Conservation (phyloP, 2,797 vertebrate species). For the Streptopelia turtur region DNA sequence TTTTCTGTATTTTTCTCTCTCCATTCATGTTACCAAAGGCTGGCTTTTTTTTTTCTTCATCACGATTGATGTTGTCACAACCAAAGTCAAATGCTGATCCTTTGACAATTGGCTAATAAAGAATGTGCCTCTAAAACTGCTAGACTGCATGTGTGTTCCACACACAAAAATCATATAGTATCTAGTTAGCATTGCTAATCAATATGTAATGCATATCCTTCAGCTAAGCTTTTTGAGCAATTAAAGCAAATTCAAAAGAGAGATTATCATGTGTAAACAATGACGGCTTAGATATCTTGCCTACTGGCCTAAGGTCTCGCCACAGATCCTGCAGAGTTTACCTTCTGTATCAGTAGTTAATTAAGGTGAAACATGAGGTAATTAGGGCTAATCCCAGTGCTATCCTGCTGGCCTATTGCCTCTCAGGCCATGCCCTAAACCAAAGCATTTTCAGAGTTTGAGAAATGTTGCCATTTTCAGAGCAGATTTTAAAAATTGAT, state of each 20-base stretch:
- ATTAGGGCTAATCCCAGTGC: slow-evolving; percentile 81
- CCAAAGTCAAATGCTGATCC: slow-evolving; percentile 40
- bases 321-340: slow-evolving; percentile 78
- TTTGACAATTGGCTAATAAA: background rate
- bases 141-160: background rate
- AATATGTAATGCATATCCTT: slow-evolving; percentile 46
- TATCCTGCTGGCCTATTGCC: slow-evolving; percentile 78
- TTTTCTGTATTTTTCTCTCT: background rate
- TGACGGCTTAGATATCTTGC: slow-evolving; percentile 73
- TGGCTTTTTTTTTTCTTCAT: background rate
- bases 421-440: slow-evolving; percentile 70
- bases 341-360: slow-evolving; percentile 84
- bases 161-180: background rate
- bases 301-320: slow-evolving; percentile 73
- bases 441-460: slow-evolving; percentile 63
- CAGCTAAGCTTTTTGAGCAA: slow-evolving; percentile 77
- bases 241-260: slow-evolving; percentile 78
- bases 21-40: slow-evolving; percentile 9
- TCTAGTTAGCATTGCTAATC: slow-evolving; percentile 66
- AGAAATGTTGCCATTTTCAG: slow-evolving; percentile 56
- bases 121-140: background rate
- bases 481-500: slow-evolving; percentile 66
- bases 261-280: slow-evolving; percentile 82
- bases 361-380: slow-evolving; percentile 86
- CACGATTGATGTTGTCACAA: slow-evolving; percentile 6